phyloP scores from a whole-genome alignment of 2,113 vertebrate species.

The Ceyx margarethae region DNA sequence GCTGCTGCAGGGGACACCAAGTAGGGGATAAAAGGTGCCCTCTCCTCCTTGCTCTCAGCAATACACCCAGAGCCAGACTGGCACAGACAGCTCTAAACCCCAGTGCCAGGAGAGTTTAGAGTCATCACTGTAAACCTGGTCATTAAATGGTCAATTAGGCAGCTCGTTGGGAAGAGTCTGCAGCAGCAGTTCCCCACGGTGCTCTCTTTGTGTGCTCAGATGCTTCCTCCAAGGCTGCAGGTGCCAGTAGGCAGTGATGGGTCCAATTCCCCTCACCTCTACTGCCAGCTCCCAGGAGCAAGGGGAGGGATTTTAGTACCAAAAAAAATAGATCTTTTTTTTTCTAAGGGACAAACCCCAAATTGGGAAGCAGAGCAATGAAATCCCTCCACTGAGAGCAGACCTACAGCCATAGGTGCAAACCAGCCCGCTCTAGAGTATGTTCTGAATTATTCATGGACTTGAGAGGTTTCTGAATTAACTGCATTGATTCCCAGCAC shows the following conservation, averaged over 20 bases:
- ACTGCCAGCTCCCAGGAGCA: not conserved
- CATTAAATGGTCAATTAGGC: not conserved
- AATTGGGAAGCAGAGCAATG: not conserved
- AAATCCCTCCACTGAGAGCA: fast-evolving
- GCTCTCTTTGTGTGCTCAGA: fast-evolving
- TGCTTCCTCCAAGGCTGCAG: not conserved
- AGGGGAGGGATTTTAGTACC: not conserved
- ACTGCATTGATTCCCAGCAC: not conserved
- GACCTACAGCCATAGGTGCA: not conserved
- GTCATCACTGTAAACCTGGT: not conserved
- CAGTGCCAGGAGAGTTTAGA: not conserved
- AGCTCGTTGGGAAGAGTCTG: not conserved
- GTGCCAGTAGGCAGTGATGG: fast-evolving
- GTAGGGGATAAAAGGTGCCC: not conserved
- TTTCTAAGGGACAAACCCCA: not conserved
- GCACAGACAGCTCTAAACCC: not conserved
- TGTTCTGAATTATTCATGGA: not conserved
- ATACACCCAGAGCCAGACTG: not conserved
- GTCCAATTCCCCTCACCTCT: fast-evolving
- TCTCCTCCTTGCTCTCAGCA: not conserved
- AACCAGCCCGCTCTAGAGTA: not conserved
- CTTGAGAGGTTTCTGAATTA: not conserved
- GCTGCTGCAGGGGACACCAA: not conserved
- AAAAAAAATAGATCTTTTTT: not conserved
- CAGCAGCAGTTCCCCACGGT: fast-evolving